Evolutionary conservation across 2,888 invertebrate genomes (phyloP), one percentile per base, ranked within the genome.

Genomic region (Andrena marginata): DNA sequence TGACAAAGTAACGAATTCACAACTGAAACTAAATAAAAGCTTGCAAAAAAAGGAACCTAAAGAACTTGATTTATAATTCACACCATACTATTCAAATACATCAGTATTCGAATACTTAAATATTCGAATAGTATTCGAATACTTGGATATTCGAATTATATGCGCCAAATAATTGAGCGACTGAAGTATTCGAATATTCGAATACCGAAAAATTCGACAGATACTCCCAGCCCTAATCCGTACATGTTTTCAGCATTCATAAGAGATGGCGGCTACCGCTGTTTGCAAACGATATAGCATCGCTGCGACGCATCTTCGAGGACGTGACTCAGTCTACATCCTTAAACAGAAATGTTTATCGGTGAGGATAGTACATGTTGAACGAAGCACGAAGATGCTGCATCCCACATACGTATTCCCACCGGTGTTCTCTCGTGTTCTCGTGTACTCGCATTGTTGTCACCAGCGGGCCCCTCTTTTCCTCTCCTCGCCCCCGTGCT

Each of bases 201-300:
- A 31, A 31, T 31, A 31, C 5, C 31, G 31, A 31, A 31, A 31
- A 31, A 31, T 31, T 31, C 31, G 6, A 5, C 0, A 31, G 6
- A 31, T 31, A 31, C 5, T 31, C 31, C 31, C 31, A 31, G 69
- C 79, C 74, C 76, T 68, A 88, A 75, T 87, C 80, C 35, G 2
- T 35, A 13, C 85, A 87, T 91, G 86, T 90, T 92, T 93, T 89
- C 94, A 97, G 97, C 94, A 96, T 96, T 94, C 96, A 97, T 95
- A 97, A 97, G 95, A 97, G 97, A 95, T 97, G 97, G 97, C 96
- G 97, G 92, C 97, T 97, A 93, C 97, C 97, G 90, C 96, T 97
- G 94, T 96, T 97, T 95, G 96, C 96, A 91, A 96, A 96, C 92
- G 97, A 97, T 95, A 97, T 97, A 94, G 96, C 96, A 93, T 97